A percentile compares a stretch with the other conserved stretches of the same genome.
These are phyloP conservation scores for Glareola pratincola DNA, from an alignment of 2,113 vertebrate species.

Conservation along the genomic window DNA sequence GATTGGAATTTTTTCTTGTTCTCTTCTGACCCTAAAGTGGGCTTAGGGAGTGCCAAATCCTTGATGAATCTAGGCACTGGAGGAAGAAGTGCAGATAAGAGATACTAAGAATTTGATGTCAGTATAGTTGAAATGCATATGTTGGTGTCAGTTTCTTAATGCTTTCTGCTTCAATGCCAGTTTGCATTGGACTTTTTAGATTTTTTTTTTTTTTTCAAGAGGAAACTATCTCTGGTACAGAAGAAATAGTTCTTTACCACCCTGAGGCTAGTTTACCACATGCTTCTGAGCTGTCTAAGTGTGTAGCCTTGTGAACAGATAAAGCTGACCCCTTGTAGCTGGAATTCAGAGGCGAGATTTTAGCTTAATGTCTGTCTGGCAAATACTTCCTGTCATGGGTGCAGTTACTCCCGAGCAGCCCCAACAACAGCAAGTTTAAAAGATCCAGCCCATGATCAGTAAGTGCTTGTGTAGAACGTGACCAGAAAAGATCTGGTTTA, in stretches of 20 bases:
- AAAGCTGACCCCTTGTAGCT: neutral
- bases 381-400: neutral
- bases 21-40: neutral
- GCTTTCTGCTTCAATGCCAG: neutral
- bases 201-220: neutral
- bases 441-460: neutral
- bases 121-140: neutral
- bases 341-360: neutral
- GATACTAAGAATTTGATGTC: neutral
- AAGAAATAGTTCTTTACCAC: neutral
- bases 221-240: neutral
- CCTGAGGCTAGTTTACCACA: neutral
- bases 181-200: neutral
- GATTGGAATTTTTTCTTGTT: neutral
- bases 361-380: neutral
- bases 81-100: neutral
- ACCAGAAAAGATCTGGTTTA: conserved; percentile 11
- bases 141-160: neutral
- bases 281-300: neutral
- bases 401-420: neutral
- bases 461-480: neutral
- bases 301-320: neutral
- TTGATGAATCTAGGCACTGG: neutral
- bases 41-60: neutral
- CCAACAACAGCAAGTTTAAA: neutral